Conservation (phyloP, 2,113 vertebrate genomes). For the Oceanites oceanicus region DNA sequence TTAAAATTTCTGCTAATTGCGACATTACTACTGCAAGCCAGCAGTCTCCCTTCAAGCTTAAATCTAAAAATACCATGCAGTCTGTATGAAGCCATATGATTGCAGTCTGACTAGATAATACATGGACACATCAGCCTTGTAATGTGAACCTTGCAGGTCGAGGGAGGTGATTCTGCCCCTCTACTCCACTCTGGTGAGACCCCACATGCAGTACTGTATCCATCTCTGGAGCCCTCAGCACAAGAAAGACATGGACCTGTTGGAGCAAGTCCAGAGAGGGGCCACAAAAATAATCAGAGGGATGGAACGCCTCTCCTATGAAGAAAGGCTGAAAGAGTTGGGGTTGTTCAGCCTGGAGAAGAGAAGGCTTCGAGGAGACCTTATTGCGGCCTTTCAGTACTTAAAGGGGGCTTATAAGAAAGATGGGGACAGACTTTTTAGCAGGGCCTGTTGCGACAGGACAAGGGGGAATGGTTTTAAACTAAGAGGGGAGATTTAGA, state of each 20-base stretch:
- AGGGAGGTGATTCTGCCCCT: neutral
- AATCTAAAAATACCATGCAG: neutral
- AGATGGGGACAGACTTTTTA: neutral
- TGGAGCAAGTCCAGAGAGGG: neutral
- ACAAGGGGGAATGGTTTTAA: neutral
- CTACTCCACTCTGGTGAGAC: neutral
- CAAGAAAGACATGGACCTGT: neutral
- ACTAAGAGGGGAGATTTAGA: neutral
- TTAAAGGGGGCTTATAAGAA: neutral
- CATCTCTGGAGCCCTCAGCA: neutral
- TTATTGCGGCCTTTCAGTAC: neutral
- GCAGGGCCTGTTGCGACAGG: accelerated
- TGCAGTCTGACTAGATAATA: neutral
- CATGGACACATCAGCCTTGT: neutral
- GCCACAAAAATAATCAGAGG: neutral
- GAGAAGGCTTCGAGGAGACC: neutral
- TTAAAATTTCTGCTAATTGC: neutral
- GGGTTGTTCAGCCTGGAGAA: neutral
- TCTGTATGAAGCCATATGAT: neutral
- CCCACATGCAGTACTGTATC: accelerated
- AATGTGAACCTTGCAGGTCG: neutral
- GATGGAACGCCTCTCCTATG: neutral
- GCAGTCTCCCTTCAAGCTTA: neutral
- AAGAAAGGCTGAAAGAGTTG: neutral
- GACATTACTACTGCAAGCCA: neutral